Conservation (phyloP, 2,888 invertebrate species). For the Xestia rhomboidea region DNA sequence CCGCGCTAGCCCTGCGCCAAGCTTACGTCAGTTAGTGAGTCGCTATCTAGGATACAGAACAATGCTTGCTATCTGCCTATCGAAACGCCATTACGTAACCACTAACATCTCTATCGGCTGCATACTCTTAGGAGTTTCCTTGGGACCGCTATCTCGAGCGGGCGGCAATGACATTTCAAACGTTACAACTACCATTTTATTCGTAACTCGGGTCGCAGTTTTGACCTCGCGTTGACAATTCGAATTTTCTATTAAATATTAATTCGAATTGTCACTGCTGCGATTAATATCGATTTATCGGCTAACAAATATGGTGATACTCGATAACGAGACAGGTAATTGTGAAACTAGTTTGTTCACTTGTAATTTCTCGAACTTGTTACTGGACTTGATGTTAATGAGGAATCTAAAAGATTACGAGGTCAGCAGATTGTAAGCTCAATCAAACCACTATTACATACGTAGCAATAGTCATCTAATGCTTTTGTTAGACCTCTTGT, state of each 20-base stretch:
- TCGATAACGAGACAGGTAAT: conserved; percentile 37
- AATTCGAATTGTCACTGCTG: conserved; percentile 41
- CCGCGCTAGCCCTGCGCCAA: conserved; percentile 49
- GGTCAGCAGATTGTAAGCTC: not conserved
- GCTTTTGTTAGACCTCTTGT: not conserved
- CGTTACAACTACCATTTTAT: conserved; percentile 56
- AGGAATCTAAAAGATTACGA: conserved; percentile 5
- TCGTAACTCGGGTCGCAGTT: conserved; percentile 50
- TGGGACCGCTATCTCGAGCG: conserved; percentile 60
- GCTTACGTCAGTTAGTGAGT: conserved; percentile 73
- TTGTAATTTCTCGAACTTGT: conserved; percentile 34
- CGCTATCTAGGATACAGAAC: conserved; percentile 80
- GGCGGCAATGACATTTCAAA: conserved; percentile 75
- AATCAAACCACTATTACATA: not conserved
- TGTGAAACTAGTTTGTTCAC: conserved; percentile 49
- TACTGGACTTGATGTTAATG: conserved; percentile 10
- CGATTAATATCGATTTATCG: conserved; percentile 47
- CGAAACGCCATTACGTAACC: conserved; percentile 82
- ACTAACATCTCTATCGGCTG: conserved; percentile 80
- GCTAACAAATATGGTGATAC: conserved; percentile 25
- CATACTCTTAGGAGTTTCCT: conserved; percentile 60
- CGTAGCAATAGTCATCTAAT: not conserved
- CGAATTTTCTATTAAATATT: conserved; percentile 64
- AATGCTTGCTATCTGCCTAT: conserved; percentile 81
- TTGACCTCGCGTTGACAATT: conserved; percentile 67